Evolutionary conservation across 2,888 invertebrate genomes (phyloP), one percentile per base, ranked within the genome.

Genomic region (Notodonta dromedarius): DNA sequence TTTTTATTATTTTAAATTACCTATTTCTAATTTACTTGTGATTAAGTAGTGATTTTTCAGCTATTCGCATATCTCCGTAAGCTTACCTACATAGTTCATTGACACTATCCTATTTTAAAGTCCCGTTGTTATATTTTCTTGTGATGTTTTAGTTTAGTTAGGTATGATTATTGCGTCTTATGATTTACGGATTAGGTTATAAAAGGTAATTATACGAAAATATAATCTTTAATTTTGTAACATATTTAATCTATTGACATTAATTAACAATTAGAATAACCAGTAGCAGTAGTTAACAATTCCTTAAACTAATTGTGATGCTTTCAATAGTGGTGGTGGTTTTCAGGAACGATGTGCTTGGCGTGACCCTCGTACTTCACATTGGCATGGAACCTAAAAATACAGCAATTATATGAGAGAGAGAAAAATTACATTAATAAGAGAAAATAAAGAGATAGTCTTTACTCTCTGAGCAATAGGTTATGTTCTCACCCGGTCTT

Each of bases 361-460:
- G 55, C 59, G 74, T 81, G 64, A 73, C 80, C 46, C 80, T 81
- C 58, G 83, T 81, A 60, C 76, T 79, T 59, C 63, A 75, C 65
- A 75, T 83, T 57, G 69, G 67, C 48, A 82, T 83, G 13, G 71
- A 82, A 40, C 82, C 55, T 55, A 14, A 9, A 53, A 51, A 16
- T 24, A 39, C 51, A 51, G 11, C n/a, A 16, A 51, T 24, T 3
- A 51, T n/a, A n/a, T 48, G 13, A 48, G 48, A 13, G 14, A 48
- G 8, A 48, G 48, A 48, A 14, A 48, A 48, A 5, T 8, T 48
- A 2, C 4, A 9, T 4, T 42, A 42, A 42, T 7, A 42, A 0
- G 42, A 42, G 42, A 42, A 12, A 42, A 12, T 11, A 42, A 42
- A 42, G 42, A 42, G 42, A 42, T 7, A 42, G 9, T 42, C 11